These are phyloP conservation scores for Macrostomum lignano DNA, from an alignment of 1,140 invertebrate species.

Conservation along the genomic window DNA sequence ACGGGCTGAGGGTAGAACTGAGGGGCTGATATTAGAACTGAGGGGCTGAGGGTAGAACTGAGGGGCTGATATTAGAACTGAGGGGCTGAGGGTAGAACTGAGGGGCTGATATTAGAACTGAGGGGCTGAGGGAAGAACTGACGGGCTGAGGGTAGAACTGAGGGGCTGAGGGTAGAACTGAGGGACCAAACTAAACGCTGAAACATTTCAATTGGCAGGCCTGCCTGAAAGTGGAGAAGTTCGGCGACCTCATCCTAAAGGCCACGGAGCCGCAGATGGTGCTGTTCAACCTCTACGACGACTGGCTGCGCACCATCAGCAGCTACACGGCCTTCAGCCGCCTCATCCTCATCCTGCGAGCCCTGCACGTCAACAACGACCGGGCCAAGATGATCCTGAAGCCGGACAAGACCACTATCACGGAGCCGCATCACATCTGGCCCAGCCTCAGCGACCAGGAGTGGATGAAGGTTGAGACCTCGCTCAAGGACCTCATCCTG, in stretches of 20 bases:
- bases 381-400: slow-evolving; percentile 88
- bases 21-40: too few relatives aligned
- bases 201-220: too few relatives aligned
- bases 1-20: too few relatives aligned
- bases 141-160: too few relatives aligned
- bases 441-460: slow-evolving; percentile 82
- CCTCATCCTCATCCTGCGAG: slow-evolving; percentile 73
- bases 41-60: too few relatives aligned
- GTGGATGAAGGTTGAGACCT: slow-evolving; percentile 88
- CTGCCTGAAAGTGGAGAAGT: slow-evolving; percentile 56
- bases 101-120: too few relatives aligned
- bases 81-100: too few relatives aligned
- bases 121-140: too few relatives aligned
- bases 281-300: slow-evolving; percentile 91
- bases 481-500: slow-evolving; percentile 83
- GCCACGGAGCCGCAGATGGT: slow-evolving; percentile 99
- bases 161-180: too few relatives aligned
- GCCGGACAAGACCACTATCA: slow-evolving; percentile 91
- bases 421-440: slow-evolving; percentile 97
- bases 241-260: slow-evolving; percentile 90
- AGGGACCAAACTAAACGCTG: too few relatives aligned
- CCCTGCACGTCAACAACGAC: slow-evolving; percentile 93
- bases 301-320: slow-evolving; percentile 58
- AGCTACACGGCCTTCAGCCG: slow-evolving; percentile 58
- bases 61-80: too few relatives aligned